Evolutionary conservation across 2,888 invertebrate genomes (phyloP).

Genomic region (Troides helena): DNA sequence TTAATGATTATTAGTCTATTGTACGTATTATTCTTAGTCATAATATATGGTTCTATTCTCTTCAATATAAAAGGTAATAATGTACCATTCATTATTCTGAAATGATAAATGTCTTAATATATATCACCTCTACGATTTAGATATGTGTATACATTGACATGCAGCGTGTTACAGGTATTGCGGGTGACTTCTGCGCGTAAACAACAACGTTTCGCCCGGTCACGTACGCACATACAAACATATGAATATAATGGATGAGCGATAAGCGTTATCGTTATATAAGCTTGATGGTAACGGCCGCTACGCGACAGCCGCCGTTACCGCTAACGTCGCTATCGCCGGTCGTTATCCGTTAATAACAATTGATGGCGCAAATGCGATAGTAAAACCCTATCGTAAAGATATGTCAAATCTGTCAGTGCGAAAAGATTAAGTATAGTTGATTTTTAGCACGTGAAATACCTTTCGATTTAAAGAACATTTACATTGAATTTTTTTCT

Average conservation of each 20-base stretch:
- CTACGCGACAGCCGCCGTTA: slow-evolving; percentile 40
- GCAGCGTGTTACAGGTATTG: background rate
- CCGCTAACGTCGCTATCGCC: slow-evolving; percentile 40
- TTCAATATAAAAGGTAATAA: too few species aligned
- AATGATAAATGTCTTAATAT: background rate
- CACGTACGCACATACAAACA: slow-evolving; percentile 22
- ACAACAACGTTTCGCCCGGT: slow-evolving; percentile 5
- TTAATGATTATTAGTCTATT: too few species aligned
- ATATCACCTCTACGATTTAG: background rate
- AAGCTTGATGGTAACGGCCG: slow-evolving; percentile 43
- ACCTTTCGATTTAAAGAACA: background rate
- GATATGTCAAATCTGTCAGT: slow-evolving; percentile 24
- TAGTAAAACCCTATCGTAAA: slow-evolving; percentile 27
- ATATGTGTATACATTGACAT: background rate
- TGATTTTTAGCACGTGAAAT: background rate
- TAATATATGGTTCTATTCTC: too few species aligned
- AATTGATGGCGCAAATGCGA: slow-evolving; percentile 30
- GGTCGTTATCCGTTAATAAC: slow-evolving; percentile 53
- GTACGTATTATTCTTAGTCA: too few species aligned
- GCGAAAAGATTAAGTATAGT: slow-evolving; percentile 11
- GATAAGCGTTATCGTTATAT: slow-evolving; percentile 36
- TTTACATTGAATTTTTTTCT: background rate
- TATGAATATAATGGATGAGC: slow-evolving; percentile 8
- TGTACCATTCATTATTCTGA: background rate
- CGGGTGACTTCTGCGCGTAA: background rate